Base-by-base conservation (phyloP, 1,140 invertebrate species). In the Leptonema lineaticorne region DNA sequence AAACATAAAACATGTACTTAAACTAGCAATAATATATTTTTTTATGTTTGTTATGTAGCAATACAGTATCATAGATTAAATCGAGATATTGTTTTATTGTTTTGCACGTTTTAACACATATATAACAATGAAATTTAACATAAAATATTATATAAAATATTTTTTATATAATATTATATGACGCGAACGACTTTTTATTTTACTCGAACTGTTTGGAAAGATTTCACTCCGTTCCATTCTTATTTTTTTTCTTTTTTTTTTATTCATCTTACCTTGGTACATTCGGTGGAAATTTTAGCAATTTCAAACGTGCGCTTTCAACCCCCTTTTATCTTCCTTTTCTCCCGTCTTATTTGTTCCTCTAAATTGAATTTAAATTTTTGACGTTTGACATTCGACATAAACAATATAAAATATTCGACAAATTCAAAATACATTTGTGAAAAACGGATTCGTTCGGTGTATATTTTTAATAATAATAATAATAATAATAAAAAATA, bases 301-400 rank as follows among this genome's bases (percentile, higher is more conserved):
- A 72, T 69, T 68, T 41, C 48, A 50, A 45, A 22, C 45, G 20
- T 20, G 9, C 62, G 41, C 37, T 27, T 63, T 46, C 46, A 41
- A 30, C 3, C 46, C 48, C 28, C 46, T 57, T 41, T 68, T 59
- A 63, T 58, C 37, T 69, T 27, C 26, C 27, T 56, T 41, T 53
- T 57, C 60, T 59, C 29, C 18, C 33, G 45, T 72, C 65, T 69
- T 69, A 73, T 70, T 70, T 73, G 71, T 73, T 69, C 66, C 56
- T 53, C 68, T 65, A 68, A 73, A 73, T 73, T 73, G 71, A 73
- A 73, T 73, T 70, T 69, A 66, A 73, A 68, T 73, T 73, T 72
- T 72, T 69, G 33, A 45, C 62, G 62, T 64, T 64, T 41, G 6
- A 45, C 30, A 9, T 14, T 18, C 33, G 1, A 37, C 4, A 37